These are phyloP conservation scores for Xyrichtys novacula DNA, from an alignment of 2,797 vertebrate genomes.

Conservation along the genomic window DNA sequence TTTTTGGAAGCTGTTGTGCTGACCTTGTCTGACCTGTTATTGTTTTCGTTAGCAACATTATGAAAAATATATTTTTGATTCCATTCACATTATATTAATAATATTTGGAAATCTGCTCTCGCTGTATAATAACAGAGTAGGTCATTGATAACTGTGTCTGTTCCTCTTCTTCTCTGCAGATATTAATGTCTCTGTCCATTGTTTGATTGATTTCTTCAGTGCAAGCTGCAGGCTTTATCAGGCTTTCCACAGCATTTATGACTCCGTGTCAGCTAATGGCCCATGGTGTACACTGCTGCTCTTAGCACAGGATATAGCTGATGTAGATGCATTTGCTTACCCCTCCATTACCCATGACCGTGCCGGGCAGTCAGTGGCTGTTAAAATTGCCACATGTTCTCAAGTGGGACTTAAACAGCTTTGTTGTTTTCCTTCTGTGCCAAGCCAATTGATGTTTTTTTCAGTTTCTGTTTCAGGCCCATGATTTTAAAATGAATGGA, in stretches of 20 bases:
- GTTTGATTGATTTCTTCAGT: constrained; percentile 78
- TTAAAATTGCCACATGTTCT: constrained; percentile 72
- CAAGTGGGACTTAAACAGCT: constrained; percentile 63
- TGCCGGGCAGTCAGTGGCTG: constrained; percentile 63
- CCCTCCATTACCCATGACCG: constrained; percentile 71
- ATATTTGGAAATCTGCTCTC: constrained; percentile 29
- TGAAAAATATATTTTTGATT: constrained; percentile 5
- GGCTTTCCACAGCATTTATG: constrained; percentile 78
- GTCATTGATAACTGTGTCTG: constrained; percentile 54
- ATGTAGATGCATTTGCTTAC: constrained; percentile 69
- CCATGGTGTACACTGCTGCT: constrained; percentile 65
- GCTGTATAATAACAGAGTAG: constrained; percentile 9
- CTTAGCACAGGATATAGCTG: constrained; percentile 82
- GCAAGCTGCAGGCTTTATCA: constrained; percentile 75
- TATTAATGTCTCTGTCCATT: constrained; percentile 64
- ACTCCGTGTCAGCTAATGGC: constrained; percentile 76
- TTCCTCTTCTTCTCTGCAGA: constrained; percentile 48
- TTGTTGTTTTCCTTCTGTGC: constrained; percentile 7
- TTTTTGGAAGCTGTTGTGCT: background rate
- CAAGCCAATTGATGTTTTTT: constrained; percentile 38
- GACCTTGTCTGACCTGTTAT: constrained; percentile 13
- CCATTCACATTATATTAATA: constrained; percentile 9
- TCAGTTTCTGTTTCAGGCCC: background rate
- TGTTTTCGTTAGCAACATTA: background rate
- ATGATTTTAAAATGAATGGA: background rate